These are phyloP conservation scores for Scalopus aquaticus DNA, from an alignment of 2,113 vertebrate species.

Conservation along the genomic window DNA sequence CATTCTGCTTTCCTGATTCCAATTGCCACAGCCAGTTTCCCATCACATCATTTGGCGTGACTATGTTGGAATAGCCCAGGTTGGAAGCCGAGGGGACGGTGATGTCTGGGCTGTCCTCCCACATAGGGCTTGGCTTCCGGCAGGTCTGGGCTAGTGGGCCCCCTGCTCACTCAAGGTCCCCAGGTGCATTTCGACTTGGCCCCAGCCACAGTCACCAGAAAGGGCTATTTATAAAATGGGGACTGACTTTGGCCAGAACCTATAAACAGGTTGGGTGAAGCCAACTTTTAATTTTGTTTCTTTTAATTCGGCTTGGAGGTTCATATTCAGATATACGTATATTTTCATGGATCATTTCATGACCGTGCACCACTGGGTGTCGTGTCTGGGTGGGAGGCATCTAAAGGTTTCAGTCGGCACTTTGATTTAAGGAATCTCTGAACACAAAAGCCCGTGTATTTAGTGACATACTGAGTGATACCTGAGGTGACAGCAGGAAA, in stretches of 20 bases:
- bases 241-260: slow-evolving; percentile 65
- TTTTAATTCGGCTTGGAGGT: background rate
- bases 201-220: slow-evolving; percentile 59
- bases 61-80: background rate
- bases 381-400: background rate
- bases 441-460: too few species aligned
- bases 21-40: background rate
- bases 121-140: rapidly evolving
- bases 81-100: background rate
- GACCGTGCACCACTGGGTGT: background rate
- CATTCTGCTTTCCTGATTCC: background rate
- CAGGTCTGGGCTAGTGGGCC: background rate
- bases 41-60: background rate
- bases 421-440: background rate
- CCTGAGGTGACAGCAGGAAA: background rate
- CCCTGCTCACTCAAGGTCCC: background rate
- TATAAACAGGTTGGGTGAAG: slow-evolving; percentile 58
- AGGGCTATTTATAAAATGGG: slow-evolving; percentile 78
- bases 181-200: slow-evolving; percentile 26
- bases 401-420: background rate
- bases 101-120: background rate
- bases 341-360: background rate
- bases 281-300: background rate
- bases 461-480: too few species aligned
- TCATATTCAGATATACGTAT: background rate